Percentiles rank a stretch among this genome's conserved stretches.
Conservation (phyloP, 1,140 invertebrate genomes). For the Drosophila kurseongensis region DNA sequence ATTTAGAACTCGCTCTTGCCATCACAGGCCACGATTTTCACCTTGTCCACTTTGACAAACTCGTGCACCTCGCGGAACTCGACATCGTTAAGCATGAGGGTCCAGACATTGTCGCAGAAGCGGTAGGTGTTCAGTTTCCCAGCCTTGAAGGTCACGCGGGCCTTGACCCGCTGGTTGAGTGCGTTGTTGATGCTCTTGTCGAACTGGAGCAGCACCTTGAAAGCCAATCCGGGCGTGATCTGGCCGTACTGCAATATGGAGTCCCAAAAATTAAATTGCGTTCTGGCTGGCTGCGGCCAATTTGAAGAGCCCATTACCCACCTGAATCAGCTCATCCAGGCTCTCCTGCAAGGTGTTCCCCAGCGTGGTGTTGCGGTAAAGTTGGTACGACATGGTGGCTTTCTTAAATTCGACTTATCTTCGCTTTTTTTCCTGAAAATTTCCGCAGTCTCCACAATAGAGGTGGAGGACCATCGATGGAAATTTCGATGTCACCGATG, state of each 20-base stretch:
- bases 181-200: slow-evolving; percentile 98
- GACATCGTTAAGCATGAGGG: slow-evolving; percentile 97
- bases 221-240: slow-evolving; percentile 95
- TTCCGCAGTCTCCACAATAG: neutral
- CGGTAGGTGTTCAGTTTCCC: slow-evolving; percentile 99
- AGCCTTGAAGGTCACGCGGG: slow-evolving; percentile 97
- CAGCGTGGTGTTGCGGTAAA: slow-evolving; percentile 98
- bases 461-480: too few species aligned
- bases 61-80: slow-evolving; percentile 99
- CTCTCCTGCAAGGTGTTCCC: slow-evolving; percentile 98
- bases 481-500: too few species aligned
- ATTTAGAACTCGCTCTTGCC: slow-evolving; percentile 91
- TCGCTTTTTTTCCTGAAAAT: neutral
- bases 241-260: slow-evolving; percentile 94
- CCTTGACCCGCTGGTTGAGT: slow-evolving; percentile 95
- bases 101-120: slow-evolving; percentile 99
- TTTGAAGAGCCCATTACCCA: slow-evolving; percentile 85
- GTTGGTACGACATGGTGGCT: slow-evolving; percentile 94
- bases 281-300: slow-evolving; percentile 25
- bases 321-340: slow-evolving; percentile 96
- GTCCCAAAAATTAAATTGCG: slow-evolving; percentile 26
- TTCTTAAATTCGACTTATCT: neutral
- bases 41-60: slow-evolving; percentile 97
- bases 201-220: slow-evolving; percentile 97
- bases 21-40: slow-evolving; percentile 99